Evolutionary conservation across 1,140 invertebrate species (phyloP), one percentile per base, ranked within the genome.

Genomic region (Drosophila littoralis): DNA sequence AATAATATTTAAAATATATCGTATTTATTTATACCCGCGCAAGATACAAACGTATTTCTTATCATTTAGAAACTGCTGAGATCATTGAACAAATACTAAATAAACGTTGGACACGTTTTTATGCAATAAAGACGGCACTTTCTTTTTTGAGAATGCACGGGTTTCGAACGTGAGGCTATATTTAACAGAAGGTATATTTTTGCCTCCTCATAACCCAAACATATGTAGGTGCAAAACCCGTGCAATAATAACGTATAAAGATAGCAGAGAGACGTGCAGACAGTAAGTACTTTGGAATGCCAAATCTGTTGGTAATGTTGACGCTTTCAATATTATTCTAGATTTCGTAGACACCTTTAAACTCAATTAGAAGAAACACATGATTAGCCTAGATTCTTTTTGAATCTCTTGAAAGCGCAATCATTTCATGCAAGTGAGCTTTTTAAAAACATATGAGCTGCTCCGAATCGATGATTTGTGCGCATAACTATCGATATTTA

Each of bases 1-100:
- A 28, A 28, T 28, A 28, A 28, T 28, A 28, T 28, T 28, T 28
- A 5, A 28, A 28, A 28, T 5, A 28, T 28, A 28, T 28, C 5
- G 6, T 28, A 28, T 28, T 28, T 28, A 5, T 28, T 28, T 28
- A 5, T 28, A 28, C 22, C 22, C 15, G n/a, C n/a, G 40, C 28
- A 15, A 12, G 6, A 7, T 46, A 6, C 12, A 46, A 13, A 10
- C 7, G 1, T 28, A 22, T n/a, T 9, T 12, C 33, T 66, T 38
- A 58, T 66, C 52, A 13, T 15, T 28, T 9, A 17, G 8, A 46
- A 45, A 45, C 6, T 17, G 52, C 50, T 48, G n/a, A 52, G 40
- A 35, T 69, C 57, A 69, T 57, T 43, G 33, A 32, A 15, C n/a
- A 57, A 57, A 57, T 48, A 55, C 8, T 3, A 9, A 52, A 43